Conservation (phyloP, 2,113 vertebrate species). For the Isichthys henryi region DNA sequence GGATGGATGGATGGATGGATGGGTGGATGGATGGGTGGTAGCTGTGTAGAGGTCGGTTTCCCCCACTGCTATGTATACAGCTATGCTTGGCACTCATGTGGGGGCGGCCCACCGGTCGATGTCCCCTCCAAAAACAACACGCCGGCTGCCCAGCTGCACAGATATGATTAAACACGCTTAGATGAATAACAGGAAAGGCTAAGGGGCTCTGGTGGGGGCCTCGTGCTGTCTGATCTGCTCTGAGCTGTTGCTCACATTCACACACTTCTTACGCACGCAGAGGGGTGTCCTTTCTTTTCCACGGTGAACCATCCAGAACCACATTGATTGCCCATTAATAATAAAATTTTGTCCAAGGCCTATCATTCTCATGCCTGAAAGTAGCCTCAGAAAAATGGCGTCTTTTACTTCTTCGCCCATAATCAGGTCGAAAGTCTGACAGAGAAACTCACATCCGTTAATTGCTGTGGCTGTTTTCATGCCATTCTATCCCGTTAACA, state of each 20-base stretch:
- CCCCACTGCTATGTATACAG: background rate
- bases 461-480: background rate
- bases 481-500: background rate
- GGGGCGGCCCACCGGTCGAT: background rate
- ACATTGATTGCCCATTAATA: background rate
- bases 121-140: constrained; percentile 14
- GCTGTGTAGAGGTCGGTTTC: background rate
- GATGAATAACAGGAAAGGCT: constrained; percentile 15
- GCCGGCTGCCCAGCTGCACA: background rate
- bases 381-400: background rate
- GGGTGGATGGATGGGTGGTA: background rate
- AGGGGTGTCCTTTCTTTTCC: background rate
- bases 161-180: constrained; percentile 1
- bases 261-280: background rate
- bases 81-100: background rate
- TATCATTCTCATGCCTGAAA: background rate
- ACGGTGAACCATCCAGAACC: background rate
- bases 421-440: background rate
- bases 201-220: background rate
- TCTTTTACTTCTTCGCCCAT: background rate
- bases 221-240: background rate
- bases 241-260: background rate
- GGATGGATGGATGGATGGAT: background rate
- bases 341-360: background rate
- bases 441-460: background rate